Base-by-base conservation (phyloP, 2,888 invertebrate species). In the Patella pellucida region DNA sequence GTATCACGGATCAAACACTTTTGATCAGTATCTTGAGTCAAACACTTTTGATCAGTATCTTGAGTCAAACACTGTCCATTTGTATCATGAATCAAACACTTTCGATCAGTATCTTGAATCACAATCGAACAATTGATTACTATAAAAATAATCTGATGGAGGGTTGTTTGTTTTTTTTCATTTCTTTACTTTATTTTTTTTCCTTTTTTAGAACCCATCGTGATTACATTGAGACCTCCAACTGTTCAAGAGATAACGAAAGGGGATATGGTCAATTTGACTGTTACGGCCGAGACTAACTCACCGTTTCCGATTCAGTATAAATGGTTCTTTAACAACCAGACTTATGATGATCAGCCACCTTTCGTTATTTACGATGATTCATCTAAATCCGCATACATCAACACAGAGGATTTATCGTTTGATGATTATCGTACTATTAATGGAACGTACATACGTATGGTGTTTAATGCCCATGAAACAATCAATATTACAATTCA, bases 181-280 rank as follows among this genome's bases (percentile, higher is more conserved):
- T 27, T 69, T 27, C 31, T 7, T 23, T 51, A 54, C 12, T 23
- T 71, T 71, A 1, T 52, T 14, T 68, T 68, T 50, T 41, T 23
- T 56, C 50, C 52, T 52, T 41, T 78, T 71, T 50, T 76, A 81
- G 81, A 77, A 71, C 78, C 78, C 0, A 81, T 81, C 14, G 73
- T 27, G 12, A 62, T 81, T 4, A 19, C 23, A 2, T 23, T 12
- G 1, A 27, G 52, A n/a, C 78, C 78, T 16, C 52, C n/a, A 3
- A 27, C 15, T 11, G 27, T n/a, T 0, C 78, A 79, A 71, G 51
- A n/a, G 16, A 76, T 81, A 27, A 41, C 16, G 5, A 62, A 76
- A 51, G 79, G 79, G 2, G 78, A 81, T n/a, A 70, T 62, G 1
- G 75, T 81, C 14, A 74, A 81, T 68, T 52, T 81, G 73, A 79